phyloP scores from a whole-genome alignment of 64 coral and sea anemone species.

The Acropora tenuis region DNA sequence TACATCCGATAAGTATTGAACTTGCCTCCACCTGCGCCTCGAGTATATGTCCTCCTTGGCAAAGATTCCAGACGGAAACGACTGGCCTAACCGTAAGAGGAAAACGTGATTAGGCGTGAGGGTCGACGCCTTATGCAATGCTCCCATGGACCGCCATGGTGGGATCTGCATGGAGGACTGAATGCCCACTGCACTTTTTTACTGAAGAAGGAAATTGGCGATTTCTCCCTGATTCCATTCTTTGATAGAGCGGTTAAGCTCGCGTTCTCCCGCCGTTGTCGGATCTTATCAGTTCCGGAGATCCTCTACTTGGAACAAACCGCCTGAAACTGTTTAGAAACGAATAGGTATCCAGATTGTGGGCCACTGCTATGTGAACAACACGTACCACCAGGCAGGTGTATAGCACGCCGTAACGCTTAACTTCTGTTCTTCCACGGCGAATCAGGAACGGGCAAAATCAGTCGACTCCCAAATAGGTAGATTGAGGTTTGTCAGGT shows the following conservation, averaged over 20 bases:
- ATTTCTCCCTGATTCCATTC: slow-evolving; percentile 24
- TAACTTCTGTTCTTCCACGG: neutral
- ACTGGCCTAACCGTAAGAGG: too few species aligned
- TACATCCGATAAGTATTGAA: too few species aligned
- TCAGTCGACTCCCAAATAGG: neutral
- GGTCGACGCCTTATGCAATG: too few species aligned
- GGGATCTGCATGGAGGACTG: neutral
- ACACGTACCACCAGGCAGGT: neutral
- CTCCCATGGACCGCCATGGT: too few species aligned
- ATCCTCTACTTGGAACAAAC: neutral
- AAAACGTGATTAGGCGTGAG: too few species aligned
- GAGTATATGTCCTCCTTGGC: too few species aligned
- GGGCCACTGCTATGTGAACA: neutral
- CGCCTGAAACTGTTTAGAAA: slow-evolving; percentile 5
- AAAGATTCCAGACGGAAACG: too few species aligned
- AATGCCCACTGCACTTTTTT: slow-evolving; percentile 41
- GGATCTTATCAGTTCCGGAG: slow-evolving; percentile 10
- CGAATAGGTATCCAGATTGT: neutral
- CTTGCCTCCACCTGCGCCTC: too few species aligned
- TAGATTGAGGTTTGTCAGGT: neutral
- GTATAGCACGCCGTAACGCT: neutral
- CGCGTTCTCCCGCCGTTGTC: slow-evolving; percentile 21
- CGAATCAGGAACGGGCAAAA: neutral
- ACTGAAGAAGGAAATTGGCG: slow-evolving; percentile 16
- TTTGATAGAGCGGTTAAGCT: neutral